These are phyloP conservation scores for Alosa sapidissima DNA, from an alignment of 2,797 vertebrate species.

Conservation along the genomic window DNA sequence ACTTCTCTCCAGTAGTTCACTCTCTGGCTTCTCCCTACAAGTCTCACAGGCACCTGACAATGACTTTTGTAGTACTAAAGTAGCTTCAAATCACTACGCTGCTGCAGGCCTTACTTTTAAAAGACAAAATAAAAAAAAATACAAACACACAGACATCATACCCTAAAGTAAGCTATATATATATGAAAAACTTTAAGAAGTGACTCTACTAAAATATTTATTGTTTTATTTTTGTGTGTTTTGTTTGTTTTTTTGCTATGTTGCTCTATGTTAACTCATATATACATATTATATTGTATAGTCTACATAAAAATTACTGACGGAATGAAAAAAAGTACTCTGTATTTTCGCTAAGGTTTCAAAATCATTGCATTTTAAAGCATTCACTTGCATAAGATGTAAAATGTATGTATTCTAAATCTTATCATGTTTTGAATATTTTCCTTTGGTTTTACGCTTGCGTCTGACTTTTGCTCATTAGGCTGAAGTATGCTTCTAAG, in stretches of 20 bases:
- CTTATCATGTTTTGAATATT: conserved; percentile 64
- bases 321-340: conserved; percentile 54
- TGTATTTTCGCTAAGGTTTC: conserved; percentile 69
- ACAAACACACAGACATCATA: conserved; percentile 69
- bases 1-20: neutral
- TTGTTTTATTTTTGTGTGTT: conserved; percentile 64
- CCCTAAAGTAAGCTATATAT: conserved; percentile 84
- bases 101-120: conserved; percentile 45
- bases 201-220: conserved; percentile 92
- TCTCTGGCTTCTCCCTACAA: neutral
- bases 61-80: conserved; percentile 33
- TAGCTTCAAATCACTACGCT: conserved; percentile 40
- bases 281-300: conserved; percentile 77
- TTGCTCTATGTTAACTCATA: conserved; percentile 73
- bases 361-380: conserved; percentile 60
- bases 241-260: conserved; percentile 70
- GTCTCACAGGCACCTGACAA: conserved; percentile 15
- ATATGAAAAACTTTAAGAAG: conserved; percentile 72
- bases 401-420: conserved; percentile 75
- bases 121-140: conserved; percentile 31
- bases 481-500: conserved; percentile 44
- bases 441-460: conserved; percentile 62
- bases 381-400: conserved; percentile 73
- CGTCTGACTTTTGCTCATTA: conserved; percentile 59
- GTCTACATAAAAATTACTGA: conserved; percentile 70